Base-by-base conservation (phyloP, 2,797 vertebrate genomes). In the Buceros bicornis region DNA sequence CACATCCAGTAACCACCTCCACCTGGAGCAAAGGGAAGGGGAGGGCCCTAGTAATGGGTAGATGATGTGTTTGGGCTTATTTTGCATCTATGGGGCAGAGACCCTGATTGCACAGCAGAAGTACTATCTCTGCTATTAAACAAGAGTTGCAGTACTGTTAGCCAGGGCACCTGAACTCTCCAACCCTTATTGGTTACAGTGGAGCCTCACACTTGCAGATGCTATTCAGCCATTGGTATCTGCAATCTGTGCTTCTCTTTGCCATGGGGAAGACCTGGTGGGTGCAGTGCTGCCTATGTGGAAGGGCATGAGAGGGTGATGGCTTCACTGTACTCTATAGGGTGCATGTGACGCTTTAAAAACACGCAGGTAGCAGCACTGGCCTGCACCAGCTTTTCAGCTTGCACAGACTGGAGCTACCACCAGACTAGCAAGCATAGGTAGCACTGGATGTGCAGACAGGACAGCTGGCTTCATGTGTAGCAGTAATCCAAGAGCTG, bases 401-500 rank as follows among this genome's bases (percentile, higher is more conserved):
- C 33, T 70, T 65, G 50, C 29, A 17, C 8, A 24, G 22, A 2
- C 33, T 83, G 66, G 54, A 77, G 48, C 13, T 79, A 17, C n/a
- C 29, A 16, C 18, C 65, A 78, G 29, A 8, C 18, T 13, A 40
- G 19, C 29, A 42, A 22, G 58, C 33, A 25, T 1, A 82, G 90
- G 74, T 80, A 65, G 43, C 8, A 9, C 28, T 31, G 74, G 48
- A 22, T 47, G 37, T 74, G 81, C 66, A 60, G 86, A 62, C 35
- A 42, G 47, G 51, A 89, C 77, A 89, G 86, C 89, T 94, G 90
- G 70, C 70, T 90, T 78, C 6, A 5, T 13, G 35, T 48, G 40
- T 26, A 88, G 66, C 58, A 61, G 72, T 84, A 86, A 94, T 43
- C 31, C 26, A 93, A 50, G 90, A 87, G 86, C n/a, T 95, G 47